Evolutionary conservation across 2,113 vertebrate species (phyloP).

Genomic region (Ammodytes marinus): DNA sequence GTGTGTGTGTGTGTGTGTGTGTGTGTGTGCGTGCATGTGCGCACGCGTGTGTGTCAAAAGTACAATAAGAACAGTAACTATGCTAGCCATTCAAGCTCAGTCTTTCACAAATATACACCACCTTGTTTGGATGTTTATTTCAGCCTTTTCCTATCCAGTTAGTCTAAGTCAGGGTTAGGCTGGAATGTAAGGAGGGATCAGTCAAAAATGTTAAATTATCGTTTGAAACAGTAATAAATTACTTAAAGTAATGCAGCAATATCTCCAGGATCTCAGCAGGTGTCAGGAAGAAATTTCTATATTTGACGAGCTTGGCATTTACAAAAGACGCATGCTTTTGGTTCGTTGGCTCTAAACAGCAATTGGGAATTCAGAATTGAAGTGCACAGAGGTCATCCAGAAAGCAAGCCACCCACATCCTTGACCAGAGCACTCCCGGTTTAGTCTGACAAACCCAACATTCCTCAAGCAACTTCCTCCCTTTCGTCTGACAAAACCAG

Average conservation of each 20-base stretch:
- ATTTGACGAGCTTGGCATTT: neutral
- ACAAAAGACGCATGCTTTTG: neutral
- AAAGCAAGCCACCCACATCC: slow-evolving; percentile 39
- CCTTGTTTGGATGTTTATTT: neutral
- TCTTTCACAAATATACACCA: neutral
- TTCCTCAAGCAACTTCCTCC: slow-evolving; percentile 46
- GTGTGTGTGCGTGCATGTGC: too few relatives aligned
- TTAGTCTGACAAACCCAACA: slow-evolving; percentile 24
- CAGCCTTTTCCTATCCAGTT: neutral
- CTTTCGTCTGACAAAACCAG: neutral
- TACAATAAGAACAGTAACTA: too few relatives aligned
- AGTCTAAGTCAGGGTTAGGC: neutral
- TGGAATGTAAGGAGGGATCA: neutral
- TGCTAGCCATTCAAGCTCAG: too few relatives aligned
- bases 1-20: too few relatives aligned
- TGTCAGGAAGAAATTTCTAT: neutral
- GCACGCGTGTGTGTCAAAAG: too few relatives aligned
- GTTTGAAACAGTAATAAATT: neutral
- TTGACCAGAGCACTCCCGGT: slow-evolving; percentile 21
- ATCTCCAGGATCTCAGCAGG: neutral
- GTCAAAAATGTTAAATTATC: neutral
- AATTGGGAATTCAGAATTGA: slow-evolving; percentile 1
- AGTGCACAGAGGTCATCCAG: slow-evolving; percentile 47
- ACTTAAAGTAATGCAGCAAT: neutral
- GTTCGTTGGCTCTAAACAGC: neutral